These are phyloP conservation scores for Teleiodes luculella DNA, from an alignment of 2,888 invertebrate genomes.

Conservation along the genomic window DNA sequence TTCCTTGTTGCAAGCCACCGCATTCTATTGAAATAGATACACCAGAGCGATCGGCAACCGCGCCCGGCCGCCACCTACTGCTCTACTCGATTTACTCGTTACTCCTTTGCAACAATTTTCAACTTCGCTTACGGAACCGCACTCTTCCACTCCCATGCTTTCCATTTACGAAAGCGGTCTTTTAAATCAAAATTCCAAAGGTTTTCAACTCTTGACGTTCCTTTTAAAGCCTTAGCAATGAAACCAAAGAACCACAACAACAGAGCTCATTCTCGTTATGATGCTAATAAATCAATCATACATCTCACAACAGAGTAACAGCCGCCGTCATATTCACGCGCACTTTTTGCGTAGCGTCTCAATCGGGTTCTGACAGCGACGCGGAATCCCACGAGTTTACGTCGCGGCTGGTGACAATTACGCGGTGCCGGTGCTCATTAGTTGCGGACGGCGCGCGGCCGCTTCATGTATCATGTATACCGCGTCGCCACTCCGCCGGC, in stretches of 20 bases:
- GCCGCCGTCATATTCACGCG: conserved; percentile 46
- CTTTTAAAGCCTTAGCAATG: conserved; percentile 24
- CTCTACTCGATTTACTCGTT: conserved; percentile 25
- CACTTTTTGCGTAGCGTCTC: conserved; percentile 53
- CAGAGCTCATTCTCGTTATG: conserved; percentile 42
- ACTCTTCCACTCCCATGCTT: conserved; percentile 30
- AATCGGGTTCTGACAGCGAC: conserved; percentile 42
- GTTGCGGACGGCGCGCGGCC: conserved; percentile 51
- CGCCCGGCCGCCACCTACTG: conserved; percentile 4
- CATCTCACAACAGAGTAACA: conserved; percentile 41
- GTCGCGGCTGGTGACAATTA: conserved; percentile 59
- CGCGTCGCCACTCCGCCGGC: conserved; percentile 54
- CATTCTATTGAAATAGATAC: conserved; percentile 75
- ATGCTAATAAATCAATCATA: conserved; percentile 53
- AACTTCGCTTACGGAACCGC: conserved; percentile 41
- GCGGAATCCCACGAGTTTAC: conserved; percentile 44
- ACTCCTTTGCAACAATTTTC: conserved; percentile 50
- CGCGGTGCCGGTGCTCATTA: conserved; percentile 66
- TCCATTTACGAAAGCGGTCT: conserved; percentile 5
- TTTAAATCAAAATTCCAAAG: conserved; percentile 15
- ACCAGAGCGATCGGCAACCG: conserved; percentile 14
- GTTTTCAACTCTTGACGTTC: conserved; percentile 1
- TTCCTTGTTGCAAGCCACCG: conserved; percentile 75
- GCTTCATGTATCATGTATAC: conserved; percentile 74
- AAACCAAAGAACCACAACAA: conserved; percentile 32